Evolutionary conservation across 1,140 invertebrate genomes (phyloP).

Genomic region (Acromyrmex heyeri): DNA sequence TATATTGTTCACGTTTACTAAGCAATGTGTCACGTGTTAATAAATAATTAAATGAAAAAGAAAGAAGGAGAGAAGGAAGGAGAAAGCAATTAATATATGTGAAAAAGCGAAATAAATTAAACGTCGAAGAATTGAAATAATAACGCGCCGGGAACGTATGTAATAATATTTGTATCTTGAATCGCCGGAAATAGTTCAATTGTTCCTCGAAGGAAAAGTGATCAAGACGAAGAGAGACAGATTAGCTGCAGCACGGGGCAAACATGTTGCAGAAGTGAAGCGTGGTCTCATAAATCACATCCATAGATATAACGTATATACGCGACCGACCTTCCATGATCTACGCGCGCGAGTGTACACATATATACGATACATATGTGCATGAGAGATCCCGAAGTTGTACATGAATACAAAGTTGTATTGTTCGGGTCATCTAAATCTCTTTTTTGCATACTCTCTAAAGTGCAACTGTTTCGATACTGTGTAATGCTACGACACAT

Average conservation of each 20-base stretch:
- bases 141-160: neutral
- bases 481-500: neutral
- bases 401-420: neutral
- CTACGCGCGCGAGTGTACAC: slow-evolving; percentile 13
- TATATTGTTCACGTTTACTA: neutral
- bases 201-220: slow-evolving; percentile 53
- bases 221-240: slow-evolving; percentile 40
- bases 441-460: neutral
- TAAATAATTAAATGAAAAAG: slow-evolving; percentile 4
- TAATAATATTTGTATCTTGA: slow-evolving; percentile 36
- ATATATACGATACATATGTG: neutral
- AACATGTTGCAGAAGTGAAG: slow-evolving; percentile 60
- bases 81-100: neutral
- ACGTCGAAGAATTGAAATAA: slow-evolving; percentile 8
- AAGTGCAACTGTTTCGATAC: neutral
- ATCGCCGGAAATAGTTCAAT: slow-evolving; percentile 9
- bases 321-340: slow-evolving; percentile 42
- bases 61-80: neutral
- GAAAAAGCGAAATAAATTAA: neutral
- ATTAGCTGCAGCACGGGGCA: slow-evolving; percentile 50
- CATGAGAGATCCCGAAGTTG: neutral
- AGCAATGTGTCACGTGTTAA: neutral
- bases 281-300: slow-evolving; percentile 68
- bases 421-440: neutral
- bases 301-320: slow-evolving; percentile 57